These are phyloP conservation scores for Camponotus floridanus DNA, from an alignment of 1,140 invertebrate genomes.

Conservation along the genomic window DNA sequence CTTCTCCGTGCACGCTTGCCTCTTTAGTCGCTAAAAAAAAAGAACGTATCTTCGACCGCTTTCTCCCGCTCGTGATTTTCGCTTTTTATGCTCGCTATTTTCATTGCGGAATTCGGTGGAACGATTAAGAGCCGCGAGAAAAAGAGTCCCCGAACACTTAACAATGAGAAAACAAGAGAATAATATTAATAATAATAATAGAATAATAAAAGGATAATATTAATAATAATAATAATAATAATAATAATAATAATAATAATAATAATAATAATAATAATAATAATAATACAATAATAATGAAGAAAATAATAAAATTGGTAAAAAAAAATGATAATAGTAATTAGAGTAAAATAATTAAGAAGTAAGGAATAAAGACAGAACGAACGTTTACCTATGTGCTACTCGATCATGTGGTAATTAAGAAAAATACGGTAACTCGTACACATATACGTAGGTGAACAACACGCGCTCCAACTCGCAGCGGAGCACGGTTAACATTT, in stretches of 20 bases:
- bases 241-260: conserved; percentile 52
- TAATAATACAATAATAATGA: conserved; percentile 56
- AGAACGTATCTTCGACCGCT: neutral
- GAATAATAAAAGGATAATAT: conserved; percentile 25
- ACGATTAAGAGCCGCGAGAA: conserved; percentile 37
- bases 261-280: conserved; percentile 41
- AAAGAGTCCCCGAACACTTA: conserved; percentile 56
- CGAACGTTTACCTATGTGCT: conserved; percentile 53
- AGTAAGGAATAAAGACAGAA: conserved; percentile 48
- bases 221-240: conserved; percentile 51
- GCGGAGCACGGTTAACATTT: conserved; percentile 10
- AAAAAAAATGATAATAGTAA: conserved; percentile 51
- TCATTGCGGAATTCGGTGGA: neutral
- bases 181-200: conserved; percentile 36
- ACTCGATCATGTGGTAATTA: conserved; percentile 56
- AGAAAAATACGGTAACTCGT: conserved; percentile 74
- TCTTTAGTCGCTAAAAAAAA: conserved; percentile 26
- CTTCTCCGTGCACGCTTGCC: conserved; percentile 24
- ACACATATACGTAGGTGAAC: conserved; percentile 65
- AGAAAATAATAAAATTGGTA: conserved; percentile 52
- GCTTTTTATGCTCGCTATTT: neutral
- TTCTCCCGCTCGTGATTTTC: conserved; percentile 30
- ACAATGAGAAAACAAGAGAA: conserved; percentile 57
- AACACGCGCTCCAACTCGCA: neutral
- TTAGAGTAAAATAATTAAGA: conserved; percentile 34